Evolutionary conservation across 92 coral and sea anemone genomes (phyloP), one percentile per base, ranked within the genome.

Genomic region (Hydrozoanthus gracilis): DNA sequence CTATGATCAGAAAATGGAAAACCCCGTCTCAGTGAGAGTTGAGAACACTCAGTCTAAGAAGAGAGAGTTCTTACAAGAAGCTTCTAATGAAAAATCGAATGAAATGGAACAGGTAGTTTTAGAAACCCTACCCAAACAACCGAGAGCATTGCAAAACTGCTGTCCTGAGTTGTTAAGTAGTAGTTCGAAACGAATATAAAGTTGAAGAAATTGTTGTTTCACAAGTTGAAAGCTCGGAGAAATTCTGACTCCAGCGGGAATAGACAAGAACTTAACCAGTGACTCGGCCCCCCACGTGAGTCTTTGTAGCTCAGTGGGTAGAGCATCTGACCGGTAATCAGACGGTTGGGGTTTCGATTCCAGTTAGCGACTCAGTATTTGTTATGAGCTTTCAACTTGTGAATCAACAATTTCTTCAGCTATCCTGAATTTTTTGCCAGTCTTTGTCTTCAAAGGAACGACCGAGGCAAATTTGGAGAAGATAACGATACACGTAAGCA

Each of bases 101-200:
- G 76, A 78, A 17, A 68, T 78, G 12, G 79, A 74, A 67, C 77
- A 80, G 45, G 89, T 78, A 8, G 71, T 86, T 76, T 27, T 86
- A 13, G 9, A 67, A 9, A 82, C 71, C 39, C 48, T 86, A 56
- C 89, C 86, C 16, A 77, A 52, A 69, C 89, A 51, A 58, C 68
- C 8, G 67, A 67, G 49, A 47, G 64, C n/a, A 60, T 78, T 49
- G 89, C 85, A 39, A 78, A 62, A 69, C 77, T 77, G 64, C 64
- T 6, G 64, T 56, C 15, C 14, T n/a, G 4, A 56, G 64, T 56
- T 3, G 3, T 56, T 2, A 27, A 27, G 39, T 27, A 27, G 39
- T 27, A 27, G 39, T 27, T 27, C 2, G 39, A 27, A 27, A 27
- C 39, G 39, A 0, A 27, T 2, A 27, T 27, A 27, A 27, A 27